Evolutionary conservation across 2,888 invertebrate species (phyloP).

Genomic region (Cylloceria caligata): DNA sequence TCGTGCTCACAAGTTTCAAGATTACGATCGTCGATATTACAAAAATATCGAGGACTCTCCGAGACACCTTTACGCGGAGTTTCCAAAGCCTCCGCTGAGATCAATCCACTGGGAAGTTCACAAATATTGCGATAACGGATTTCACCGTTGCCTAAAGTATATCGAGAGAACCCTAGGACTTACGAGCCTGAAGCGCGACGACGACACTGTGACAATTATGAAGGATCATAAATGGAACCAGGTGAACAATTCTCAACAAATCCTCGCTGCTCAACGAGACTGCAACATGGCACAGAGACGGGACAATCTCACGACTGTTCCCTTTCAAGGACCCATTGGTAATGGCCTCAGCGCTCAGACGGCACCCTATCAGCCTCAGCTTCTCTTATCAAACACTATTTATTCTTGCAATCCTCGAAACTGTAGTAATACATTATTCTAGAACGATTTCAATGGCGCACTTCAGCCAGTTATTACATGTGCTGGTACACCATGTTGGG

Average conservation of each 20-base stretch:
- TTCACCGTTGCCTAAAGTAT: slow-evolving; percentile 87
- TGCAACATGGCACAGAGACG: slow-evolving; percentile 85
- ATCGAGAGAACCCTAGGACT: slow-evolving; percentile 83
- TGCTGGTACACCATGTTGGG: slow-evolving; percentile 89
- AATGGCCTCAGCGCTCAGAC: slow-evolving; percentile 47
- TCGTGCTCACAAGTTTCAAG: slow-evolving; percentile 88
- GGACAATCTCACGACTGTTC: slow-evolving; percentile 85
- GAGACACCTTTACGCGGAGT: slow-evolving; percentile 83
- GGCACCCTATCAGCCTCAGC: background rate
- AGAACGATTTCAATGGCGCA: slow-evolving; percentile 88
- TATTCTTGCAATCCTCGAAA: background rate
- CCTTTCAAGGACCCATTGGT: slow-evolving; percentile 86
- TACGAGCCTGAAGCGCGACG: slow-evolving; percentile 85
- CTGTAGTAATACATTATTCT: slow-evolving; percentile 58
- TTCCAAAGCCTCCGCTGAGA: slow-evolving; percentile 87
- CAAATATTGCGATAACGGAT: slow-evolving; percentile 86
- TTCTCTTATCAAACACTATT: background rate
- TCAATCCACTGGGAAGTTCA: slow-evolving; percentile 88
- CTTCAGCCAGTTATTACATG: slow-evolving; percentile 88
- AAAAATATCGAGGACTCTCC: slow-evolving; percentile 77
- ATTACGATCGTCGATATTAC: slow-evolving; percentile 87
- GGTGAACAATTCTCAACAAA: slow-evolving; percentile 81
- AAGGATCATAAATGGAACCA: slow-evolving; percentile 85
- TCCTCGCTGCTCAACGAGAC: slow-evolving; percentile 84
- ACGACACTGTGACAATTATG: slow-evolving; percentile 86